Conservation (phyloP, 2,113 vertebrate genomes). For the Ctenodactylus gundi region DNA sequence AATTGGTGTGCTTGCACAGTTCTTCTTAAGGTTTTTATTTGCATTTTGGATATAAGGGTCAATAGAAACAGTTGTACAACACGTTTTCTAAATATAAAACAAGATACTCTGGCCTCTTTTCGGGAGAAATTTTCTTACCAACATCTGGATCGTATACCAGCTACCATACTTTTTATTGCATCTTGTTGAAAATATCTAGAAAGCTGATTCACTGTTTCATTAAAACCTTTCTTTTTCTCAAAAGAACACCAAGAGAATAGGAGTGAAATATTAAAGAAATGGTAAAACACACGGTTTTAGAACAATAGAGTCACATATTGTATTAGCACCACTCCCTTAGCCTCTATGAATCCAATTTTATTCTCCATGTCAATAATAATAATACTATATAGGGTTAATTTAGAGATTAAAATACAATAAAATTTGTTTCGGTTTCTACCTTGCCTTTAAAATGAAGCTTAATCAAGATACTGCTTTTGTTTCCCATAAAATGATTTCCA, state of each 20-base stretch:
- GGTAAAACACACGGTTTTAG: neutral
- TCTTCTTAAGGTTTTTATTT: neutral
- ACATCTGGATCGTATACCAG: neutral
- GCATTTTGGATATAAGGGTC: neutral
- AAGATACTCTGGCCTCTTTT: neutral
- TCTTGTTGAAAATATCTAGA: conserved; percentile 8
- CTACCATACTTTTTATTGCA: neutral
- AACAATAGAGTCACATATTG: neutral
- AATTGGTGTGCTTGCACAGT: neutral
- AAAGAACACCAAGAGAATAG: neutral
- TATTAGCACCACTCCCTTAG: neutral
- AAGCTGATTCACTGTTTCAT: neutral
- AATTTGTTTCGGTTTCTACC: neutral
- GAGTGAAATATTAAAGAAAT: neutral
- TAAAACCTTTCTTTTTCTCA: neutral
- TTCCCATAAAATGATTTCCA: neutral
- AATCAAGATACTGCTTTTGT: neutral
- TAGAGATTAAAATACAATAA: neutral
- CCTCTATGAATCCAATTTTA: neutral
- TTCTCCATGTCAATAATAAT: neutral
- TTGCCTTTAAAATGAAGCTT: neutral
- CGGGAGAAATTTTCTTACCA: neutral
- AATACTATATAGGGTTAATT: neutral
- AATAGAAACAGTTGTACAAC: neutral
- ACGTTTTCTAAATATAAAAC: neutral